A percentile compares a stretch with the other conserved stretches of the same genome.
phyloP scores from a whole-genome alignment of 2,797 vertebrate species.

The Poeciliopsis gracilis region DNA sequence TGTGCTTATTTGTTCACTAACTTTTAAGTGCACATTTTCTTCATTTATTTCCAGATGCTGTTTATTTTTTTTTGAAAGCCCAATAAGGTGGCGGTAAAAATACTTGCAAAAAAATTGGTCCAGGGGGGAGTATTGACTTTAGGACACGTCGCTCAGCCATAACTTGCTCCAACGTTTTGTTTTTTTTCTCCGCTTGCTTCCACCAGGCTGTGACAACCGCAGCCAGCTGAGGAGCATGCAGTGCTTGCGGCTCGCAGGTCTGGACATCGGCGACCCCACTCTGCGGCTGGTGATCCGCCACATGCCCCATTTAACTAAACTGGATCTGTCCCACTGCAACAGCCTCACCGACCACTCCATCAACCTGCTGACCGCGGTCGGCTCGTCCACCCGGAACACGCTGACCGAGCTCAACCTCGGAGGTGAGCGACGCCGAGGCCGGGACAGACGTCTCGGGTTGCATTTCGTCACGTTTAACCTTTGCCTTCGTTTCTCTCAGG shows the following conservation, averaged over 20 bases:
- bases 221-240: conserved; percentile 95
- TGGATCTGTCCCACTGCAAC: conserved; percentile 96
- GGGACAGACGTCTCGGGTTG: not conserved
- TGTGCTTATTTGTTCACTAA: no score
- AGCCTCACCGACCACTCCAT: conserved; percentile 93
- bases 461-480: not conserved
- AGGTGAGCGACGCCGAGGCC: conserved; percentile 74
- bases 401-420: conserved; percentile 94
- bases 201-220: conserved; percentile 93
- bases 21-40: no score
- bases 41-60: no score
- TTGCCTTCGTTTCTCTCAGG: conserved; percentile 73
- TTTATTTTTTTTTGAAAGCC: no score
- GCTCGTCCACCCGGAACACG: conserved; percentile 95
- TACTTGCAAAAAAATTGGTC: no score
- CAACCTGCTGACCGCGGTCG: conserved; percentile 95
- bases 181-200: not conserved
- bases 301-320: conserved; percentile 94
- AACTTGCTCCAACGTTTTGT: not conserved
- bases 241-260: conserved; percentile 91
- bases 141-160: no score
- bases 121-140: no score
- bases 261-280: conserved; percentile 94
- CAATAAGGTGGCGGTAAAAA: no score
- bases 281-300: conserved; percentile 96